These are phyloP conservation scores for Noturus placidus DNA, from an alignment of 2,113 vertebrate species.

Conservation along the genomic window DNA sequence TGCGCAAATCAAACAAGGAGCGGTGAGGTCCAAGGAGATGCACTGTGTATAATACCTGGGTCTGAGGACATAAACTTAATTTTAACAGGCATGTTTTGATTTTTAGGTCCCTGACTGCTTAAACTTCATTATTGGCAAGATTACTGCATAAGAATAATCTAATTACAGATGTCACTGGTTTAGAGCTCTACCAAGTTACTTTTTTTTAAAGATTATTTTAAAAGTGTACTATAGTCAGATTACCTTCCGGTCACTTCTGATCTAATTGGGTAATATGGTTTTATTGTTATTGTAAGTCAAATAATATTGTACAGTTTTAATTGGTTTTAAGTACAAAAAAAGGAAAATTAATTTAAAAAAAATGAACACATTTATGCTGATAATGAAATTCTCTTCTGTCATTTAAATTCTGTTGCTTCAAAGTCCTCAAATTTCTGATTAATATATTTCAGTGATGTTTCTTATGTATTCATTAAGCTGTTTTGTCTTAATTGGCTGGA, in stretches of 20 bases:
- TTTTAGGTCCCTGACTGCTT: neutral
- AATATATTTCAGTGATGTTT: neutral
- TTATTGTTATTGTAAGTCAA: neutral
- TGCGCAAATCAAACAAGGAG: neutral
- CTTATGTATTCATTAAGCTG: neutral
- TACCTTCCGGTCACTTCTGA: neutral
- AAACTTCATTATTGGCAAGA: neutral
- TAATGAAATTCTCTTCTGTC: neutral
- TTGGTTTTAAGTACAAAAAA: neutral
- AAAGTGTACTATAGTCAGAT: neutral
- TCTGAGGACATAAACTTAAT: neutral
- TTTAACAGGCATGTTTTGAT: neutral
- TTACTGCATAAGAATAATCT: neutral
- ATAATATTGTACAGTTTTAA: neutral
- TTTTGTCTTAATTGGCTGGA: neutral
- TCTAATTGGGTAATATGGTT: neutral
- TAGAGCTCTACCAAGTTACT: neutral
- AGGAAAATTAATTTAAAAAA: neutral
- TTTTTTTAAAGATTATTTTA: neutral
- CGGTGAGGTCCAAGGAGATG: neutral
- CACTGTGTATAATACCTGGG: neutral
- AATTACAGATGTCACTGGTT: neutral
- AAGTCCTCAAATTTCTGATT: neutral
- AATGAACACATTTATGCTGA: neutral
- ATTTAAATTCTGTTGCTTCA: neutral